phyloP scores from a whole-genome alignment of 2,113 vertebrate species.

The Cephalopholis sonnerati region DNA sequence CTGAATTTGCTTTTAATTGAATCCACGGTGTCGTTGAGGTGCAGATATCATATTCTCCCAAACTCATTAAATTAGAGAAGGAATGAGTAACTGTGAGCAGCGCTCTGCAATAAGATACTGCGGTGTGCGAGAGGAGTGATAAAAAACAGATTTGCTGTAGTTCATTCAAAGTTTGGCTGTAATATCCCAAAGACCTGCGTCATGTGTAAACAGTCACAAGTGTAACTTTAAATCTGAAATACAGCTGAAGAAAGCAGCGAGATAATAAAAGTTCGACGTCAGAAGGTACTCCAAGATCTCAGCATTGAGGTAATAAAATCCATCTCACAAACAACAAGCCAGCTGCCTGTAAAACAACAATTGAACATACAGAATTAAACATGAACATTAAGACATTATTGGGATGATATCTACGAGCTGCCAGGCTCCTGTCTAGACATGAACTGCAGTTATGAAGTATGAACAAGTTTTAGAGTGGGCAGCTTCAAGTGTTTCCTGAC shows the following conservation, averaged over 20 bases:
- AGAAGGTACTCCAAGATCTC: neutral
- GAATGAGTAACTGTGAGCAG: conserved; percentile 11
- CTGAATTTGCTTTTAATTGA: conserved; percentile 22
- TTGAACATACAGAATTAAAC: neutral
- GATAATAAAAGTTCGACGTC: neutral
- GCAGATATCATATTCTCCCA: conserved; percentile 30
- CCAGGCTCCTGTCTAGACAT: conserved; percentile 9
- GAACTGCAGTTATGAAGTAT: neutral
- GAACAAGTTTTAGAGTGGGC: neutral
- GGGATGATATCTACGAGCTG: neutral
- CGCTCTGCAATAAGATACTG: neutral
- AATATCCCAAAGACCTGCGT: conserved; percentile 6
- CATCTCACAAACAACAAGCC: neutral
- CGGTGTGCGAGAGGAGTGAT: conserved; percentile 15
- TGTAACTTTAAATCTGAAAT: conserved; percentile 32
- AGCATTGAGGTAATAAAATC: neutral
- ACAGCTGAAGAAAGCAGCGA: conserved; percentile 5
- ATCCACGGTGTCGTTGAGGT: conserved; percentile 13
- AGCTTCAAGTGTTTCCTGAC: neutral
- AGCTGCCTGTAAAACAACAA: neutral
- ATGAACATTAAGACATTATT: neutral
- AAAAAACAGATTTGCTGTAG: conserved; percentile 53
- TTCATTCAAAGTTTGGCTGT: conserved; percentile 28
- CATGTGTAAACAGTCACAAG: conserved; percentile 38
- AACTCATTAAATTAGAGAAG: conserved; percentile 50